Base-by-base conservation (phyloP, 2,888 invertebrate species). In the Seira ritae region DNA sequence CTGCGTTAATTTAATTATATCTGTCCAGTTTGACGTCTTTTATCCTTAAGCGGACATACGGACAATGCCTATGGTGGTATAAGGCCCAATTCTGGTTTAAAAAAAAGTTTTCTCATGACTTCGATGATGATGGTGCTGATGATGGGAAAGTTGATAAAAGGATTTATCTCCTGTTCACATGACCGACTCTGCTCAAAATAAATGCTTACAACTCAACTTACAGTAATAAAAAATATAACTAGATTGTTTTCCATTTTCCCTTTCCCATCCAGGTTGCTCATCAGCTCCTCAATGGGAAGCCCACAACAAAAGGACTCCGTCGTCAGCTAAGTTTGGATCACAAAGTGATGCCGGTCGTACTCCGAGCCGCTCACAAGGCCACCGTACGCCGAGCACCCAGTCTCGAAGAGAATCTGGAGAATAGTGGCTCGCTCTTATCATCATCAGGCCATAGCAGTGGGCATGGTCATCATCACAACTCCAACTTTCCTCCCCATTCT, bases 301-400 rank as follows among this genome's bases (percentile, higher is more conserved):
- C 89, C 24, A 84, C 87, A 66, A 84, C 85, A 55, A 87, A 85
- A 83, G 88, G 88, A 19, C 86, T 88, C 1, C 86, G 88, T 55
- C 92, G 94, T 62, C 94, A 95, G 90, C 94, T 94, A 89, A 94
- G 94, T 90, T 91, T 95, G 80, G 94, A 95, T 90, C 92, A 94
- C 60, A 71, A 94, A 20, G 80, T 84, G 55, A 87, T 86, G 84
- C 86, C 86, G 17, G 67, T 77, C 42, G 55, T 86, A 20, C 68
- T 86, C 31, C 67, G 71, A 75, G 68, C 86, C 62, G 74, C 85
- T 4, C 86, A 86, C 46, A 84, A 83, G 46, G 80, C 85, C 8
- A 69, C 72, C 8, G 82, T 88, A 24, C 85, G 89, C 0, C 82
- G 86, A 67, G 87, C 89, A 1, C 89, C 89, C 1, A 87, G 87